Evolutionary conservation across 2,113 vertebrate species (phyloP), one percentile per base, ranked within the genome.

Genomic region (Oplegnathus fasciatus): DNA sequence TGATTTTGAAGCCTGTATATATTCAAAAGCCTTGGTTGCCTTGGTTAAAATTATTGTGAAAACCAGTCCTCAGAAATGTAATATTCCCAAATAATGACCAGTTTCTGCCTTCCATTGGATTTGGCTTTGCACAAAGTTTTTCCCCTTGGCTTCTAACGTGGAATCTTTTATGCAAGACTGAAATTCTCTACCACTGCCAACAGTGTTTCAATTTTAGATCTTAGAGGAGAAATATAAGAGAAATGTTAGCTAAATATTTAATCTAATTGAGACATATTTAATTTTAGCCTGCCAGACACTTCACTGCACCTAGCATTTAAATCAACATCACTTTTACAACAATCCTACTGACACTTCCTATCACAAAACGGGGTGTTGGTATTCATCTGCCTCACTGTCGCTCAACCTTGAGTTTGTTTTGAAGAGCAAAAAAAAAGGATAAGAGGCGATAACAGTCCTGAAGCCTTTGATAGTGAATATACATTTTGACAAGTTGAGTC

Each of bases 401-500:
- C 40, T 68, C 34, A 60, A 18, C 61, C 22, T n/a, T 55, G 8
- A 28, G 44, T 55, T 74, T 61, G 34, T 67, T 74, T 60, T 78
- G 37, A 86, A 32, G 48, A 40, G 11, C 28, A 62, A 52, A 78
- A 69, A 37, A 37, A 37, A 69, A 61, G n/a, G 11, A 80, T 44
- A n/a, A 42, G 18, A 69, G 7, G 26, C 26, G 18, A 68, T 66
- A 48, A 57, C 20, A 46, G 44, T 37, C 28, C 28, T 22, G 42
- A 34, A 64, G 22, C 18, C 0, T 18, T 26, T 48, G 42, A 72
- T 22, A 40, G 24, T 26, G 34, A 75, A 68, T 17, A 67, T 18
- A 66, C 42, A 58, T 15, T 60, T n/a, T 58, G 60, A 79, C 48
- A 65, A 28, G 32, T 34, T 24, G 42, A 52, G 37, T 37, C 37